phyloP scores from a whole-genome alignment of 1,140 invertebrate species.

The Notospermus geniculatus region DNA sequence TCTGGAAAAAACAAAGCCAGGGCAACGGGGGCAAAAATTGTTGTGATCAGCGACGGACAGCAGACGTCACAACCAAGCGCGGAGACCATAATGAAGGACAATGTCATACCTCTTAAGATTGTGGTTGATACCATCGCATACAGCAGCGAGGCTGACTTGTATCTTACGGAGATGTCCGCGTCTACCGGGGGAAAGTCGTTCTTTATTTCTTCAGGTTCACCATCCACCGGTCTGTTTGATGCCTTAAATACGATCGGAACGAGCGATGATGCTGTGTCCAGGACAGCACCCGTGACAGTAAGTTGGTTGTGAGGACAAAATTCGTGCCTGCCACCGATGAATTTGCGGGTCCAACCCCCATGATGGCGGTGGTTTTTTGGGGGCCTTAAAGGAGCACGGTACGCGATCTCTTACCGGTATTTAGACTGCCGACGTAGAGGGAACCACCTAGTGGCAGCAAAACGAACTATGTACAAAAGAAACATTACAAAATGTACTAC shows the following conservation, averaged over 20 bases:
- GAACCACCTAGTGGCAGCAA: too few relatives aligned
- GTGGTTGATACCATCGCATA: constrained; percentile 31
- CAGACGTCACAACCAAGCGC: constrained; percentile 27
- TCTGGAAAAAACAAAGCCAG: not conserved
- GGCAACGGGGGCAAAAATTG: constrained; percentile 22
- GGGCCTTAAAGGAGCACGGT: too few relatives aligned
- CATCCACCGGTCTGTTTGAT: constrained; percentile 28
- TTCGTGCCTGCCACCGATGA: too few relatives aligned
- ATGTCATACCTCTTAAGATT: constrained; percentile 13
- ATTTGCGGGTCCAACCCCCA: too few relatives aligned
- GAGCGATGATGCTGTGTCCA: constrained; percentile 14
- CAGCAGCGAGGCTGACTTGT: constrained; percentile 25
- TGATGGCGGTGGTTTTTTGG: too few relatives aligned
- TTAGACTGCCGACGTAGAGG: too few relatives aligned
- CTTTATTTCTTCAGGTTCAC: constrained; percentile 22
- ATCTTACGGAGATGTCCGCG: constrained; percentile 24
- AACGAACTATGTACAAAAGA: too few relatives aligned
- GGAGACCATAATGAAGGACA: constrained; percentile 15
- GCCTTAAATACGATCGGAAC: constrained; percentile 24
- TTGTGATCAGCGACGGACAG: constrained; percentile 33
- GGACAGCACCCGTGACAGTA: not conserved
- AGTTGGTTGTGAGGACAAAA: too few relatives aligned
- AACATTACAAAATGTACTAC: too few relatives aligned
- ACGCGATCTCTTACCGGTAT: too few relatives aligned
- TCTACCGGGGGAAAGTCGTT: constrained; percentile 29